These are phyloP conservation scores for Poecilia latipinna DNA, from an alignment of 2,113 vertebrate genomes.

Conservation along the genomic window DNA sequence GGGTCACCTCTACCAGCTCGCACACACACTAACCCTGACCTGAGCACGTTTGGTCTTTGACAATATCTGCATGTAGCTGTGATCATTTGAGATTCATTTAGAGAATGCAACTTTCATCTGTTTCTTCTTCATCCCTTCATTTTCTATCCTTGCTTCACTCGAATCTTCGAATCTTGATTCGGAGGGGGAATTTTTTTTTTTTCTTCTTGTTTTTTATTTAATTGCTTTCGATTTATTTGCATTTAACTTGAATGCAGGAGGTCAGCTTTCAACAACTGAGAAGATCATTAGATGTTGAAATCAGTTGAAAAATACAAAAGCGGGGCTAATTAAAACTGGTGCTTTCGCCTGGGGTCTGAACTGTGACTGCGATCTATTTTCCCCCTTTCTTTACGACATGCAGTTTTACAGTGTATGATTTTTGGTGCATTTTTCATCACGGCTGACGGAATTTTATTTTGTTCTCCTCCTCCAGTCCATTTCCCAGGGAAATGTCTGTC, in stretches of 20 bases:
- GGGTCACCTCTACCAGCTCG: conserved; percentile 28
- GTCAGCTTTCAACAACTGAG: not conserved
- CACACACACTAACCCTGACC: conserved; percentile 1
- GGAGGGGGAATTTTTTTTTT: too few relatives aligned
- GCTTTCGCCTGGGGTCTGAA: conserved; percentile 39
- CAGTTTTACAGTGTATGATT: not conserved
- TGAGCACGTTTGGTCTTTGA: not conserved
- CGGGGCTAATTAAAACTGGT: conserved; percentile 14
- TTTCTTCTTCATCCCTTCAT: not conserved
- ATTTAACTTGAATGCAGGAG: not conserved
- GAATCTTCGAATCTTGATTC: not conserved
- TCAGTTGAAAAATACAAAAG: not conserved
- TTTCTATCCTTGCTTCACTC: not conserved
- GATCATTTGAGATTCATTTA: not conserved
- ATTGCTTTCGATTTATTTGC: not conserved
- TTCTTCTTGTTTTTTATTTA: too few relatives aligned
- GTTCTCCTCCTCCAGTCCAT: conserved; percentile 81
- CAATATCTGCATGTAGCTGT: not conserved
- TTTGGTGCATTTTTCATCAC: conserved; percentile 18
- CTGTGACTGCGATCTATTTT: conserved; percentile 5
- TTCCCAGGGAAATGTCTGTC: conserved; percentile 98
- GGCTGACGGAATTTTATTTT: conserved; percentile 26
- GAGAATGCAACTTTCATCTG: not conserved
- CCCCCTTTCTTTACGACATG: not conserved
- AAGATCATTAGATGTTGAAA: not conserved